Percentiles rank a stretch among this genome's conserved stretches.
phyloP scores from a whole-genome alignment of 1,140 invertebrate species.

The Caligus rogercresseyi region DNA sequence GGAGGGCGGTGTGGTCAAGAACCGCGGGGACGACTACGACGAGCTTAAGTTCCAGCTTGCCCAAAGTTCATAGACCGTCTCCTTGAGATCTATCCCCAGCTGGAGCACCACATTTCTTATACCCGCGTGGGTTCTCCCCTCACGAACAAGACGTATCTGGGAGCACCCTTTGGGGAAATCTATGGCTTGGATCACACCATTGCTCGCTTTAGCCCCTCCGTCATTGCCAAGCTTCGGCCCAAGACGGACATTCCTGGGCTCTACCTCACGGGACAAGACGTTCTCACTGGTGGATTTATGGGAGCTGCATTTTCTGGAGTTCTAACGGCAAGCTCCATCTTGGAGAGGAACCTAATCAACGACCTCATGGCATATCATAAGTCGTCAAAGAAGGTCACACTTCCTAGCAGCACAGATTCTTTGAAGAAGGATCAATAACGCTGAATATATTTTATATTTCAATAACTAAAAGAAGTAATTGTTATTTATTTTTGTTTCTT shows the following conservation, averaged over 20 bases:
- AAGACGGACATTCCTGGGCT: slow-evolving; percentile 30
- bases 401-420: too few species aligned
- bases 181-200: slow-evolving; percentile 30
- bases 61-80: slow-evolving; percentile 29
- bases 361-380: too few species aligned
- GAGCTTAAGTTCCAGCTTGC: slow-evolving; percentile 29
- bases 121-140: slow-evolving; percentile 29
- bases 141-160: slow-evolving; percentile 30
- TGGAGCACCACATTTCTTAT: slow-evolving; percentile 26
- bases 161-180: slow-evolving; percentile 29
- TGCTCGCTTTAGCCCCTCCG: slow-evolving; percentile 26
- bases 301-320: slow-evolving; percentile 29
- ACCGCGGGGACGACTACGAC: slow-evolving; percentile 32
- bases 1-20: slow-evolving; percentile 28
- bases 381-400: slow-evolving; percentile 20
- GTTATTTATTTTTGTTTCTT: too few species aligned
- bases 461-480: too few species aligned
- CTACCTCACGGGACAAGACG: slow-evolving; percentile 30
- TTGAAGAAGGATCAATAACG: too few species aligned
- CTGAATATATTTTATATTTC: too few species aligned
- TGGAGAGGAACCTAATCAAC: slow-evolving; percentile 29
- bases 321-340: slow-evolving; percentile 27
- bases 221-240: slow-evolving; percentile 26
- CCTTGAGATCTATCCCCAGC: slow-evolving; percentile 28
- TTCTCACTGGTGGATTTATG: slow-evolving; percentile 29